Conservation (phyloP, 2,113 vertebrate genomes). For the Melanostigma gelatinosum region DNA sequence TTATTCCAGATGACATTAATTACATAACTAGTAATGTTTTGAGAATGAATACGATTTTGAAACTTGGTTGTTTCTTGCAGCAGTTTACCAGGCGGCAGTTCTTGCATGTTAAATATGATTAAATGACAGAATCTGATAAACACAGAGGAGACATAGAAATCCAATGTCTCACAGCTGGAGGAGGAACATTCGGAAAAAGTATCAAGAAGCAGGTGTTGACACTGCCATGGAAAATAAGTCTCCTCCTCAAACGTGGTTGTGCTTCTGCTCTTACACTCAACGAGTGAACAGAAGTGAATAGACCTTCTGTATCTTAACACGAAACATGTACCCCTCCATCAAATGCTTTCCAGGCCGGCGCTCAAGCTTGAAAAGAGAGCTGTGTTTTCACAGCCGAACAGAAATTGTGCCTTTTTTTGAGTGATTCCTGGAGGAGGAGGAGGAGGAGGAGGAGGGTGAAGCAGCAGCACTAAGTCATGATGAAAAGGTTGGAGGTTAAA, state of each 20-base stretch:
- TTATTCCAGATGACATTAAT: too few relatives aligned
- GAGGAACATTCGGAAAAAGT: neutral
- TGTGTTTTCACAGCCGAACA: slow-evolving; percentile 54
- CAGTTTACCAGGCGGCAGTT: too few relatives aligned
- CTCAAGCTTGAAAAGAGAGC: slow-evolving; percentile 26
- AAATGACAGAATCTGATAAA: neutral
- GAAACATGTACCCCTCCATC: slow-evolving; percentile 39
- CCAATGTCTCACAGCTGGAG: neutral
- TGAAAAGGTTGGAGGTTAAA: slow-evolving; percentile 42
- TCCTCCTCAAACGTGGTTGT: slow-evolving; percentile 9
- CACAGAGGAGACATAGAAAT: neutral
- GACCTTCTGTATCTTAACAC: slow-evolving; percentile 44
- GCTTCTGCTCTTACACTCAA: slow-evolving; percentile 34
- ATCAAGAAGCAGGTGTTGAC: slow-evolving; percentile 15
- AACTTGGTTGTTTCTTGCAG: too few relatives aligned
- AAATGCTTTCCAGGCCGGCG: slow-evolving; percentile 42
- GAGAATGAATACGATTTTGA: too few relatives aligned
- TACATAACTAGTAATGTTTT: too few relatives aligned
- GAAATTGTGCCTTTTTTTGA: slow-evolving; percentile 30
- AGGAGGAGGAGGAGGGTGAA: slow-evolving; percentile 16
- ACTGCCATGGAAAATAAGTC: slow-evolving; percentile 10
- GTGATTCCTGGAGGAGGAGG: slow-evolving; percentile 39
- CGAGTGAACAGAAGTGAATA: slow-evolving; percentile 30
- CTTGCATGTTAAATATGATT: too few relatives aligned
- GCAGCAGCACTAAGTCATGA: slow-evolving; percentile 47